Percentiles rank a stretch among this genome's conserved stretches.
phyloP scores from a whole-genome alignment of 1,140 invertebrate genomes.

The Conus ventricosus region DNA sequence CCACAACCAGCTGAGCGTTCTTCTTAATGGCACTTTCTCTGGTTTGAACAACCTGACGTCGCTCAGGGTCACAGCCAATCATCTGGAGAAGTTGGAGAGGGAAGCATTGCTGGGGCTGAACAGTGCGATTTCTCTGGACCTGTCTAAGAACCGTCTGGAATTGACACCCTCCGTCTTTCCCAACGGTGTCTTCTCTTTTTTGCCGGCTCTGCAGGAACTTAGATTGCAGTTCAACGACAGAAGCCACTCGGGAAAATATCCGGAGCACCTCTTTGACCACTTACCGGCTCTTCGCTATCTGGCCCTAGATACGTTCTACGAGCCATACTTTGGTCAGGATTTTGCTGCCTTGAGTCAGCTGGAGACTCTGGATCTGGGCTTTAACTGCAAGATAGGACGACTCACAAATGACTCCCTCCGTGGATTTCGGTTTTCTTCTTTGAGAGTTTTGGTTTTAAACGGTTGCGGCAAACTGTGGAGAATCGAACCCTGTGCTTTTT shows the following conservation, averaged over 20 bases:
- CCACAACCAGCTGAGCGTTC: neutral
- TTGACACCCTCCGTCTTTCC: neutral
- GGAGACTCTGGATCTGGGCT: neutral
- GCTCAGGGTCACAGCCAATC: neutral
- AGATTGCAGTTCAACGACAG: neutral
- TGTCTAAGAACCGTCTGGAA: neutral
- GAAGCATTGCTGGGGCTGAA: neutral
- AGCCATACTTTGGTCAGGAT: neutral
- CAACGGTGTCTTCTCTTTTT: neutral
- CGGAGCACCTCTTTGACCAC: neutral
- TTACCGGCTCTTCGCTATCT: neutral
- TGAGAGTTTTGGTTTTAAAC: neutral
- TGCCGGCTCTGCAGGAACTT: neutral
- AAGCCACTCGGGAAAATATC: neutral
- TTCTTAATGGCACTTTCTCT: neutral
- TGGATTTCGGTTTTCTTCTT: neutral
- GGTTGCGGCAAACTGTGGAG: neutral
- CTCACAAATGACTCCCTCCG: neutral
- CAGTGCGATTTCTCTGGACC: neutral
- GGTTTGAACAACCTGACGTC: neutral
- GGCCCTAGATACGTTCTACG: neutral
- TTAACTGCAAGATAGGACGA: neutral
- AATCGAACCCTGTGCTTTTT: neutral
- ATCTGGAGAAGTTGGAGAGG: neutral
- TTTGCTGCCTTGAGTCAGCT: neutral